Percentiles rank a stretch among this genome's conserved stretches.
Evolutionary conservation across 92 coral and sea anemone species (phyloP).

Genomic region (Epizoanthus rinbou): DNA sequence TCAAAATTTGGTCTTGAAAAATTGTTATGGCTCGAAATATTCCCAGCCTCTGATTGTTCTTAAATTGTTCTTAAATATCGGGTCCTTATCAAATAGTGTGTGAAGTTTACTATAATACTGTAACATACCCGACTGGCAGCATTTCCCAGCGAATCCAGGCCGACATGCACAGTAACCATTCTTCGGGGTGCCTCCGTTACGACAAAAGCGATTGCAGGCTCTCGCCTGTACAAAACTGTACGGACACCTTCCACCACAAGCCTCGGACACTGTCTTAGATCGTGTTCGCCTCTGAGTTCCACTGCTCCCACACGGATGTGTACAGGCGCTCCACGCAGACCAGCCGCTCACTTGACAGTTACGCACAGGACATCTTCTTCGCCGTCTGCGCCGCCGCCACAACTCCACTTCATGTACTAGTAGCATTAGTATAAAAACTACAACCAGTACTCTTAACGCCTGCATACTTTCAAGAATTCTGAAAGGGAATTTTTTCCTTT

Average conservation of each 20-base stretch:
- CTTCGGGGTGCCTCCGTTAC: conserved; percentile 63
- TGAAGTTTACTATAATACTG: no score
- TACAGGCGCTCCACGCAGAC: conserved; percentile 68
- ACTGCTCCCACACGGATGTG: conserved; percentile 62
- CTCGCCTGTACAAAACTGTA: conserved; percentile 45
- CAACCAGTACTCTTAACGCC: background rate
- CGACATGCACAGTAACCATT: conserved; percentile 56
- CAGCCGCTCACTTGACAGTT: conserved; percentile 74
- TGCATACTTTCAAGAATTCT: background rate
- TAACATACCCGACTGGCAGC: conserved; percentile 69
- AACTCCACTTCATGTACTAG: conserved; percentile 17
- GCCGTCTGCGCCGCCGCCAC: conserved; percentile 55
- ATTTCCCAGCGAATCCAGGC: conserved; percentile 63
- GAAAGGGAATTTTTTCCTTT: background rate
- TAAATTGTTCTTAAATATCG: no score
- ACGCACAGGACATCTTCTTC: conserved; percentile 47
- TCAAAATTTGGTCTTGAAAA: no score
- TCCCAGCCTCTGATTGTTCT: no score
- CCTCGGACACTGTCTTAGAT: conserved; percentile 34
- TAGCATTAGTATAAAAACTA: conserved; percentile 19
- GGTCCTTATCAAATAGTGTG: no score
- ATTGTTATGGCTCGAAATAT: no score
- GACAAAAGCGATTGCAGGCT: conserved; percentile 65
- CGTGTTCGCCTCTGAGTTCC: conserved; percentile 69
- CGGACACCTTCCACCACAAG: conserved; percentile 67